Conservation (phyloP, 2,888 invertebrate genomes). For the Erpobdella octoculata region DNA sequence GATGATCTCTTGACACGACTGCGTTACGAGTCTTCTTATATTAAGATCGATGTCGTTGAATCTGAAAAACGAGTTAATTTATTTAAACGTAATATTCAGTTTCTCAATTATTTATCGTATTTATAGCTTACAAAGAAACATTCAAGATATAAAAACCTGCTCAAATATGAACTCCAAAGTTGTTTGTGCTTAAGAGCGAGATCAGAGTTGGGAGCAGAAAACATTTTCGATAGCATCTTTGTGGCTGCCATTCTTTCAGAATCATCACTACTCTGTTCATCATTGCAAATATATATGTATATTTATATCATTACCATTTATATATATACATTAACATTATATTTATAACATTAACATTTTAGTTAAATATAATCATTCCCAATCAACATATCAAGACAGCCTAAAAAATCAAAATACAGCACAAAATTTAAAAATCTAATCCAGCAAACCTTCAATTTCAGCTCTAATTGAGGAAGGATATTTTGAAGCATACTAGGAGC, state of each 20-base stretch:
- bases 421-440: neutral
- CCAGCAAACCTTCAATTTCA: slow-evolving; percentile 60
- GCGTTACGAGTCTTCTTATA: slow-evolving; percentile 88
- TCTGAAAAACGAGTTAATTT: slow-evolving; percentile 49
- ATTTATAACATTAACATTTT: neutral
- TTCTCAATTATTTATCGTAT: neutral
- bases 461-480: slow-evolving; percentile 86
- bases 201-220: slow-evolving; percentile 83
- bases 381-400: neutral
- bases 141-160: slow-evolving; percentile 55
- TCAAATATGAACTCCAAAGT: slow-evolving; percentile 85
- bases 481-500: slow-evolving; percentile 76
- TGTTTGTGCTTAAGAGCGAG: slow-evolving; percentile 76
- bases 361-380: neutral
- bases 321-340: neutral
- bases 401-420: neutral
- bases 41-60: slow-evolving; percentile 90
- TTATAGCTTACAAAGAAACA: neutral
- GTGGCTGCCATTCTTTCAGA: slow-evolving; percentile 74
- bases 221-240: slow-evolving; percentile 79
- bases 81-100: neutral
- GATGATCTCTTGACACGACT: slow-evolving; percentile 92
- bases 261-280: slow-evolving; percentile 70
- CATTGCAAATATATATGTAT: neutral
- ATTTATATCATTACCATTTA: neutral